These are phyloP conservation scores for Melitaea cinxia DNA, from an alignment of 1,140 invertebrate species.

Conservation along the genomic window DNA sequence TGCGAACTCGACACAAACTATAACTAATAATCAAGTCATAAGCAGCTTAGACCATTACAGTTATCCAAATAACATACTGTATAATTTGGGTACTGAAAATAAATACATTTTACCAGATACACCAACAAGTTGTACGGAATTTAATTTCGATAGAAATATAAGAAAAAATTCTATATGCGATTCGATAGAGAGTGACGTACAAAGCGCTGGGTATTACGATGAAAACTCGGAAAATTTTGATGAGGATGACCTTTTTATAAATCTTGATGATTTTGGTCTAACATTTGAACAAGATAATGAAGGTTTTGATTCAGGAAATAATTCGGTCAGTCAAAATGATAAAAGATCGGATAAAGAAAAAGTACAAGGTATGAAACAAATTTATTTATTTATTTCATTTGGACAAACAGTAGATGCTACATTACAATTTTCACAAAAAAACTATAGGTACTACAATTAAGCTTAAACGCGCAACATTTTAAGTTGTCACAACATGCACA, in stretches of 20 bases:
- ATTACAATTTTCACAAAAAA: no score
- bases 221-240: constrained; percentile 73
- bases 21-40: constrained; percentile 47
- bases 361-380: constrained; percentile 54
- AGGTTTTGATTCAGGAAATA: constrained; percentile 27
- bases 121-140: constrained; percentile 72
- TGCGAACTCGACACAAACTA: constrained; percentile 34
- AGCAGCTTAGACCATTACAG: constrained; percentile 76
- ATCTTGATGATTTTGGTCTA: constrained; percentile 72
- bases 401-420: no score
- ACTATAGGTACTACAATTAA: no score
- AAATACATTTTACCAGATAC: constrained; percentile 69
- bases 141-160: constrained; percentile 64
- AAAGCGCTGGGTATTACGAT: constrained; percentile 70
- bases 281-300: constrained; percentile 57
- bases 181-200: constrained; percentile 70
- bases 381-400: no score
- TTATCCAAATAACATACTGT: constrained; percentile 74
- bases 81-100: constrained; percentile 64
- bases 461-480: no score
- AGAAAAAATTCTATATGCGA: constrained; percentile 70
- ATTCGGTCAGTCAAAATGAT: constrained; percentile 37
- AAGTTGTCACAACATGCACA: no score
- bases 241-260: constrained; percentile 73
- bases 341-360: constrained; percentile 55